Evolutionary conservation across 2,113 vertebrate species (phyloP), one percentile per base, ranked within the genome.

Genomic region (Ictidomys tridecemlineatus): DNA sequence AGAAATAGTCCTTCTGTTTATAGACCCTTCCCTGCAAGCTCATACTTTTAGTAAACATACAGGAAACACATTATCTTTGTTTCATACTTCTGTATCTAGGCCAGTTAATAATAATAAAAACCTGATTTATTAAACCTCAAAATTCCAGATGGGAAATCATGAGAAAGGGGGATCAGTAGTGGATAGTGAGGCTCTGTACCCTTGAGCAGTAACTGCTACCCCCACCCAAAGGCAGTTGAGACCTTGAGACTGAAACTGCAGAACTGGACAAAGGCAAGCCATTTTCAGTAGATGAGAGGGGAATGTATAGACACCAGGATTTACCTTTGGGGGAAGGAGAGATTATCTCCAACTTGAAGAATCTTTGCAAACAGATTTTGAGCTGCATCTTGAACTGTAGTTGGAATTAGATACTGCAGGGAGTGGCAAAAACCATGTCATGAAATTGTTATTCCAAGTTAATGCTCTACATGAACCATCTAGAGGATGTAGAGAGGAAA

Each of bases 81-180:
- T 90, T 16, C 67, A 0, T 65, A 65, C 48, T 80, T 90, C 10
- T 94, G 8, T 76, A 39, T 42, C 1, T 91, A 83, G 53, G 39
- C 39, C 48, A 20, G 12, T 87, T 92, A 76, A 80, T 26, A 93
- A 34, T 63, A 97, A n/a, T 91, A 69, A 90, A 76, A 76, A n/a
- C 58, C 37, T 90, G 28, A 92, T 74, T 95, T 76, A 63, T 69
- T 90, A 83, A 32, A 82, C 39, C 4, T 82, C 53, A 85, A 85
- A 65, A 53, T 6, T 42, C 17, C 22, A 80, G 17, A 28, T 73
- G 18, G 69, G 30, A 89, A n/a, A 63, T 37, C 72, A 51, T 51
- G 11, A 48, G n/a, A 83, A 94, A 86, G 39, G 26, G 24, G 11
- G 24, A 11, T 30, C 51, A 77, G 26, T 53, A 20, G 30, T 73